Evolutionary conservation across 2,888 invertebrate genomes (phyloP).

Genomic region (Xestia xanthographa): DNA sequence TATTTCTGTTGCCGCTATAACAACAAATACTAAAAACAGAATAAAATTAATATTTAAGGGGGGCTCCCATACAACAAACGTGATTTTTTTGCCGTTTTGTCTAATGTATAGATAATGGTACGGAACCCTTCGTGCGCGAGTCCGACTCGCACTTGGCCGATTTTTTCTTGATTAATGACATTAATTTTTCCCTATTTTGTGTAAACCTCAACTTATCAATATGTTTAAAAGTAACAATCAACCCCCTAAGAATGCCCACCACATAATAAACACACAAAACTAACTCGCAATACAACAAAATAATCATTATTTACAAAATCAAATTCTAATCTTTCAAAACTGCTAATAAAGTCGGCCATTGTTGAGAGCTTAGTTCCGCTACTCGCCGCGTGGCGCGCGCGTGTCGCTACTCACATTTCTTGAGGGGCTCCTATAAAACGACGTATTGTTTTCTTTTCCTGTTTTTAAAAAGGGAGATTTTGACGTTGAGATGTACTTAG

Average conservation of each 20-base stretch:
- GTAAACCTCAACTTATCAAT: background rate
- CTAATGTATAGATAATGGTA: too few relatives aligned
- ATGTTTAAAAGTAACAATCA: background rate
- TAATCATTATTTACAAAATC: slow-evolving; percentile 62
- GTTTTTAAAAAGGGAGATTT: slow-evolving; percentile 50
- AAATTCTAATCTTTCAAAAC: slow-evolving; percentile 56
- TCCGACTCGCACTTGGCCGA: too few relatives aligned
- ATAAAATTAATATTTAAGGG: too few relatives aligned
- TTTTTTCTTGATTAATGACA: background rate
- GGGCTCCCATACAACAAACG: too few relatives aligned
- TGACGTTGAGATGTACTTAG: slow-evolving; percentile 65
- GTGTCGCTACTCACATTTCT: slow-evolving; percentile 76
- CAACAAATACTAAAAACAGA: too few relatives aligned
- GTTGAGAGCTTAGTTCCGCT: slow-evolving; percentile 79
- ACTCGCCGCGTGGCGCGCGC: slow-evolving; percentile 82
- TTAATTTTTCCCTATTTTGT: background rate
- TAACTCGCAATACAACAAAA: slow-evolving; percentile 48
- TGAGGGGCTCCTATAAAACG: slow-evolving; percentile 47
- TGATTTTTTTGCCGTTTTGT: too few relatives aligned
- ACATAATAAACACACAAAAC: slow-evolving; percentile 49
- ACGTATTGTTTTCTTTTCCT: slow-evolving; percentile 68
- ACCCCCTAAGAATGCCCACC: slow-evolving; percentile 23
- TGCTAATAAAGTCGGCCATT: slow-evolving; percentile 45
- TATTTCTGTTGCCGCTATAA: too few relatives aligned
- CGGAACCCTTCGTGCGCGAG: too few relatives aligned